Evolutionary conservation across 2,888 invertebrate genomes (phyloP), one percentile per base, ranked within the genome.

Genomic region (Agonum fuliginosum): DNA sequence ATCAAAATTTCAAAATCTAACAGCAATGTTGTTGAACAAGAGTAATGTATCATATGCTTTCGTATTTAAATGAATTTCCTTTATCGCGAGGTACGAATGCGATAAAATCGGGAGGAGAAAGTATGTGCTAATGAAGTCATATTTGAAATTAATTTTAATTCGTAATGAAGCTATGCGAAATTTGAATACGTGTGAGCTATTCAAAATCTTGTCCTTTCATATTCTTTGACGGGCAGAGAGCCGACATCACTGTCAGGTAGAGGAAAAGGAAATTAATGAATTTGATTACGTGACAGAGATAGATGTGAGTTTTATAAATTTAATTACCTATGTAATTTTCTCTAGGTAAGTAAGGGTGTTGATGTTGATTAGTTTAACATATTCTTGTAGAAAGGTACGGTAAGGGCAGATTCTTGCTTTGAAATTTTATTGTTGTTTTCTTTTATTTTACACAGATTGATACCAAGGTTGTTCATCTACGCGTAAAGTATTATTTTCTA

Each of bases 91-190:
- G 10, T 27, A 10, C 14, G 30, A 62, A 17, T 27, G 14, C 14
- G 30, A 62, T 62, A 62, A 62, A 62, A 30, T 27, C 58, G 17
- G 17, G 58, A 30, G 17, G 58, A 8, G 30, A 62, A 62, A 62
- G 58, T 62, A 24, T 54, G 58, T 62, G 30, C 30, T 62, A 62
- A 62, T 62, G 58, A 62, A 62, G 58, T 62, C 58, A 62, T 62
- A 62, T 62, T 62, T 62, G 58, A 62, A 62, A 62, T 62, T 62
- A 62, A 62, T 62, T 62, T 62, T 62, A 62, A 62, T 62, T 62
- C 30, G 58, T 10, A 30, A 27, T 30, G 58, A 34, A 34, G 58
- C 30, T 27, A 27, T 62, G 58, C 27, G 58, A 30, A 30, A 62
- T 30, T 62, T 62, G 58, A 62, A 62, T 62, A 62, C 17, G 58